Conservation (phyloP, 2,888 invertebrate genomes). For the Hermaeophaga mercurialis region DNA sequence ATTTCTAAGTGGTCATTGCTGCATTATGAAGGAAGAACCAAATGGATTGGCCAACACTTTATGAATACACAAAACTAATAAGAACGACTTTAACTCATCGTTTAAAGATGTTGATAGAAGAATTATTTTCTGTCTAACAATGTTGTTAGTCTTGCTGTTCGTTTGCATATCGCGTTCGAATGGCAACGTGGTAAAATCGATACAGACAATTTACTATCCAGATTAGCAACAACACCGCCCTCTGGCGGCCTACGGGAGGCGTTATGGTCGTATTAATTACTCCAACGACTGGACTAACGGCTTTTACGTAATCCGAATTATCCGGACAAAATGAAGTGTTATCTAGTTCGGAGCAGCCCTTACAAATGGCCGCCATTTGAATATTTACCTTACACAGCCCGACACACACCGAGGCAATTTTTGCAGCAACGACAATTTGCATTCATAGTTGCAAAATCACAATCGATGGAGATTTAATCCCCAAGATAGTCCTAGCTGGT, state of each 20-base stretch:
- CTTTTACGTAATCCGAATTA: conserved; percentile 50
- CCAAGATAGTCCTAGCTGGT: background rate
- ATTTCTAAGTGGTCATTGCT: no score
- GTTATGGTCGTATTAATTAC: conserved; percentile 49
- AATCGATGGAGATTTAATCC: conserved; percentile 12
- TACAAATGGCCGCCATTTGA: conserved; percentile 18
- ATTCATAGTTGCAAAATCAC: conserved; percentile 10
- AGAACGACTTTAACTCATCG: no score
- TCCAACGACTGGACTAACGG: conserved; percentile 50
- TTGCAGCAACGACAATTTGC: conserved; percentile 16
- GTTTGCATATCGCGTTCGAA: no score
- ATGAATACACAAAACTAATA: no score
- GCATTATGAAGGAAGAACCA: no score
- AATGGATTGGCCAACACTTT: no score
- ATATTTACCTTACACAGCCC: conserved; percentile 21
- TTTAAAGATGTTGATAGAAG: no score
- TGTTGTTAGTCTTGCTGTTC: no score
- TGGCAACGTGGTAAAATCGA: conserved; percentile 37
- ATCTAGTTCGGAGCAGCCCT: conserved; percentile 30
- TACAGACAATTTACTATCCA: conserved; percentile 41
- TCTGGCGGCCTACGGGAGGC: conserved; percentile 39
- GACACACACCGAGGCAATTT: conserved; percentile 17
- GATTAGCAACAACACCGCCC: conserved; percentile 44
- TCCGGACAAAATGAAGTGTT: conserved; percentile 38
- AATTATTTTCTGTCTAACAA: no score